Evolutionary conservation across 2,797 vertebrate genomes (phyloP).

Genomic region (Sebastes kiyomatsui): DNA sequence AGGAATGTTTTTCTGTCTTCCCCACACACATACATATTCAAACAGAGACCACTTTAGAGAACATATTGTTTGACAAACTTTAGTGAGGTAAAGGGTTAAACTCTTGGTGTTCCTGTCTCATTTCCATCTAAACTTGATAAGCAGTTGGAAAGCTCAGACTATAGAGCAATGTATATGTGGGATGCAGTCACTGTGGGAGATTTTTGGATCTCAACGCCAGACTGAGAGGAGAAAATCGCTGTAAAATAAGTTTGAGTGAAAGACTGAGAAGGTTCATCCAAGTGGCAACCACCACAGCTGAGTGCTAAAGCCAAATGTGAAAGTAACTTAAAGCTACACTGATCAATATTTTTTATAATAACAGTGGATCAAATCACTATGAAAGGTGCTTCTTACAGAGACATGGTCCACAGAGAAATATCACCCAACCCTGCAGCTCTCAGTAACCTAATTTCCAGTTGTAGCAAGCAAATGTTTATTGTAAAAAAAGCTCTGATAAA

Average conservation of each 20-base stretch:
- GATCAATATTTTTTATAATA: background rate
- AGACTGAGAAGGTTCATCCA: constrained; percentile 55
- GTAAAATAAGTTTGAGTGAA: constrained; percentile 34
- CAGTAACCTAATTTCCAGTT: background rate
- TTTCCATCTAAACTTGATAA: constrained; percentile 17
- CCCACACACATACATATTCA: background rate
- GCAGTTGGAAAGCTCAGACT: constrained; percentile 14
- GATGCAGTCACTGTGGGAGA: constrained; percentile 25
- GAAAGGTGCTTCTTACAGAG: background rate
- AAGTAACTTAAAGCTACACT: constrained; percentile 1
- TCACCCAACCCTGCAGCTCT: background rate
- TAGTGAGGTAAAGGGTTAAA: background rate
- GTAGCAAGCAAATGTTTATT: background rate
- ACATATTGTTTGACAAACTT: background rate
- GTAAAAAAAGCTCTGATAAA: background rate
- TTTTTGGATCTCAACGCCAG: constrained; percentile 23
- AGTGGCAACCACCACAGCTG: constrained; percentile 11
- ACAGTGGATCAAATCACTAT: constrained; percentile 7
- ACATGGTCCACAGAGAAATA: background rate
- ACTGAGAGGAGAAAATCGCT: constrained; percentile 27
- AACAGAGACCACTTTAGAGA: background rate
- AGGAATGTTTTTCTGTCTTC: background rate
- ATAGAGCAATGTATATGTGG: background rate
- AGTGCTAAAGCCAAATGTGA: constrained; percentile 31
- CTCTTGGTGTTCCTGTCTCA: background rate